These are phyloP conservation scores for Centroberyx gerrardi DNA, from an alignment of 2,797 vertebrate genomes.

Conservation along the genomic window DNA sequence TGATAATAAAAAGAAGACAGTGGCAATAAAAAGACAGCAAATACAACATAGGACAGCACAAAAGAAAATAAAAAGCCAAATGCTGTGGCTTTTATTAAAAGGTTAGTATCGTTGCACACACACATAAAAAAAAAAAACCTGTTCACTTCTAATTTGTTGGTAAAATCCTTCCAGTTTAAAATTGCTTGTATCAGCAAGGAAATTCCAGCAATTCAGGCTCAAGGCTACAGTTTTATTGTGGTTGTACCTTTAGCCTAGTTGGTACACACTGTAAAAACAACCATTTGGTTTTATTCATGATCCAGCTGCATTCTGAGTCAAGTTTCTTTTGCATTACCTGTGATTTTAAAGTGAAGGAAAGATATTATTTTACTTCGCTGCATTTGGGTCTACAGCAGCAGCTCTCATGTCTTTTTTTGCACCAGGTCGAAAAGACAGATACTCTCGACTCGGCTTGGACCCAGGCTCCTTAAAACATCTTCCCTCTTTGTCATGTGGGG, in stretches of 20 bases:
- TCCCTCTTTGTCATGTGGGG: not conserved
- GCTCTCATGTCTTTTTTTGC: not conserved
- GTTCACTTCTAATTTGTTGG: slow-evolving; percentile 12
- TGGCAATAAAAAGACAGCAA: not conserved
- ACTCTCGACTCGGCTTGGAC: not conserved
- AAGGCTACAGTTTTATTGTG: slow-evolving; percentile 19
- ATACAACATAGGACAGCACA: not conserved
- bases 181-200: not conserved
- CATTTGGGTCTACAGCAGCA: slow-evolving; percentile 26
- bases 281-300: not conserved
- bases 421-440: not conserved
- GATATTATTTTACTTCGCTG: no score
- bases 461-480: slow-evolving; percentile 30
- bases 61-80: no score
- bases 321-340: no score
- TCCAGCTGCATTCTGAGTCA: no score
- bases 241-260: not conserved
- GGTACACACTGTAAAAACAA: not conserved
- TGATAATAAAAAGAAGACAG: no score
- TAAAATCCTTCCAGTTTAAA: slow-evolving; percentile 5
- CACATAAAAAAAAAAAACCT: not conserved
- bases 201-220: slow-evolving; percentile 41
- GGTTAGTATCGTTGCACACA: no score
- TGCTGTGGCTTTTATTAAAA: no score
- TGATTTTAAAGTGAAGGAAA: no score